Evolutionary conservation across 37 sponge, comb jelly and placozoan genomes (phyloP), one percentile per base, ranked within the genome.

Genomic region (Theonella swinhoei): DNA sequence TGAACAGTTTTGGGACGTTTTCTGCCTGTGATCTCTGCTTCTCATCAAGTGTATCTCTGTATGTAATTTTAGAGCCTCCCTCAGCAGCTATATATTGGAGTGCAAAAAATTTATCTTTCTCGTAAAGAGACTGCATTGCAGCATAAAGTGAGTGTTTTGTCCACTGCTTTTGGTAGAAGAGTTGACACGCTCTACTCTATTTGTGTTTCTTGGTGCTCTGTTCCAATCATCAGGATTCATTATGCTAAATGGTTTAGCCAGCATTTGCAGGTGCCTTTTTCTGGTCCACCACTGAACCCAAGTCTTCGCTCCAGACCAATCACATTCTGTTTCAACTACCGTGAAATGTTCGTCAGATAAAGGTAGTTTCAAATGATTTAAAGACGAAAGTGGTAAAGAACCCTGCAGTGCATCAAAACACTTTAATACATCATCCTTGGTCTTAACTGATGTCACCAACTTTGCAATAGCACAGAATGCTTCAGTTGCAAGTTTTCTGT

Each of bases 401-500:
- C 61, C 76, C 24, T 75, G 54, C 76, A 75, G 33, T 58, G 33
- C 54, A 75, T 75, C 33, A 30, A 75, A 75, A 14, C 26, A 30
- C 60, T 75, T 43, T 19, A 75, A 7, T 20, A 75, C 76, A 30
- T 43, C 61, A 14, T 41, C 29, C 33, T 75, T 75, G 11, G n/a
- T 58, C 29, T n/a, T 75, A 7, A 31, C 25, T 25, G 42, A 24
- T 42, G 54, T 40, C 3, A 75, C 42, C 3, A 24, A 2, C 59
- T 32, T 75, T 43, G n/a, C n/a, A n/a, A n/a, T n/a, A n/a, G n/a
- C n/a, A n/a, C 78, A 77, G 22, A 77, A 62, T 30, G 78, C 64
- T 26, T 62, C 78, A 58, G 25, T 29, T 20, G 35, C 64, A 23
- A 36, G 39, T 11, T 30, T 47, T 47, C 54, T 47, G 14, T 47